Evolutionary conservation across 2,113 vertebrate species (phyloP), one percentile per base, ranked within the genome.

Genomic region (Axis porcinus): DNA sequence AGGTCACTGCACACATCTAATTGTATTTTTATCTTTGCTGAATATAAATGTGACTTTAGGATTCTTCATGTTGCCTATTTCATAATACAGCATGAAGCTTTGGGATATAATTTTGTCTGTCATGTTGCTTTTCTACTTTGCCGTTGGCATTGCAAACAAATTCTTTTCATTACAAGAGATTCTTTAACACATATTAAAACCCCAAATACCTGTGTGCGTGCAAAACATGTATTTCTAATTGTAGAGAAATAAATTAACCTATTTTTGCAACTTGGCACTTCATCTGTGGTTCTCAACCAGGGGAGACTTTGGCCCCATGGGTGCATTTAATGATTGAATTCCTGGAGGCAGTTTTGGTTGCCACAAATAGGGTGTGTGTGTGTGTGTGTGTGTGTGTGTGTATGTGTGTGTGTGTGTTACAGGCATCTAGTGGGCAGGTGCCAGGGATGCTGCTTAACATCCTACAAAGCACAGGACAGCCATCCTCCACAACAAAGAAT

Each of bases 21-120:
- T 78, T 74, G 28, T 89, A 89, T 76, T 86, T 64, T 97, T 94
- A 62, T 67, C 55, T 94, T 97, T 95, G 43, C 27, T 79, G n/a
- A 94, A 43, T 58, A 5, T 67, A 92, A 78, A 30, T 95, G n/a
- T 82, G 50, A 62, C 89, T 67, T 90, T 79, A 84, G 36, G 81
- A 23, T 52, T 40, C 25, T 93, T 91, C 90, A 17, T 64, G 27
- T 88, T 89, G 21, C 33, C 82, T 89, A 10, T 94, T 96, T 67
- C 57, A 40, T 94, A 64, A 67, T 82, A 64, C 27, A 28, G 11
- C 76, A 11, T n/a, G 47, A 89, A 54, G n/a, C 60, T 92, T 82
- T 89, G 58, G 40, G 85, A 93, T 82, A 43, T 19, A 88, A 8
- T 82, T 91, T 33, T 90, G 21, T 33, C 47, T 91, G 19, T 90